Evolutionary conservation across 1,140 invertebrate species (phyloP).

Genomic region (Pachypsylla venusta): DNA sequence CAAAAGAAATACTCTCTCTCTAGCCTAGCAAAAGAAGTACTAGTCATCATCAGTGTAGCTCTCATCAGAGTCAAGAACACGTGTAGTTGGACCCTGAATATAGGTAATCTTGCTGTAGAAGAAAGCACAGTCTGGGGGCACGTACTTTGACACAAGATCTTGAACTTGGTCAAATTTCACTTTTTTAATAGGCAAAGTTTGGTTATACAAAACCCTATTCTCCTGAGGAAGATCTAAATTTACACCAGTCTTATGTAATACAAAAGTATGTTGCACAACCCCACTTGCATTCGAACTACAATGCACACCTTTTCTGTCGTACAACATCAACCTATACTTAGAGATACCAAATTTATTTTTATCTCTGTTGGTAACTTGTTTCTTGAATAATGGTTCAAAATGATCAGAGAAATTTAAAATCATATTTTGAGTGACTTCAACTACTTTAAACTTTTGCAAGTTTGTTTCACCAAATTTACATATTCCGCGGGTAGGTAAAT

Average conservation of each 20-base stretch:
- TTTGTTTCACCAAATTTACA: conserved; percentile 1
- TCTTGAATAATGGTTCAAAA: conserved; percentile 9
- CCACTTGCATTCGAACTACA: conserved; percentile 1
- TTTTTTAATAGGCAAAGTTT: not conserved
- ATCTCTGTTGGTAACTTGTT: not conserved
- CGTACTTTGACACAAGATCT: conserved; percentile 11
- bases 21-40: no score
- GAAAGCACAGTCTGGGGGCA: conserved; percentile 9
- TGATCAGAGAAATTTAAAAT: not conserved
- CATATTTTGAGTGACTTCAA: conserved; percentile 6
- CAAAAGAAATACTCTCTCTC: no score
- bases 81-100: no score
- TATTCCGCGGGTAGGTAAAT: conserved; percentile 5
- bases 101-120: no score
- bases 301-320: not conserved
- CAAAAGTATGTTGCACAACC: not conserved
- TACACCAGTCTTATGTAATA: not conserved
- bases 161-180: conserved; percentile 3
- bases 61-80: no score
- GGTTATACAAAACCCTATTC: not conserved
- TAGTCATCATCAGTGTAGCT: no score
- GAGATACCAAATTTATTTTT: conserved; percentile 9
- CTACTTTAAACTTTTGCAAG: not conserved
- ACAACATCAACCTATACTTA: not conserved
- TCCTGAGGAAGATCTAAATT: not conserved